Evolutionary conservation across 2,888 invertebrate species (phyloP).

Genomic region (Protophormia terraenovae): DNA sequence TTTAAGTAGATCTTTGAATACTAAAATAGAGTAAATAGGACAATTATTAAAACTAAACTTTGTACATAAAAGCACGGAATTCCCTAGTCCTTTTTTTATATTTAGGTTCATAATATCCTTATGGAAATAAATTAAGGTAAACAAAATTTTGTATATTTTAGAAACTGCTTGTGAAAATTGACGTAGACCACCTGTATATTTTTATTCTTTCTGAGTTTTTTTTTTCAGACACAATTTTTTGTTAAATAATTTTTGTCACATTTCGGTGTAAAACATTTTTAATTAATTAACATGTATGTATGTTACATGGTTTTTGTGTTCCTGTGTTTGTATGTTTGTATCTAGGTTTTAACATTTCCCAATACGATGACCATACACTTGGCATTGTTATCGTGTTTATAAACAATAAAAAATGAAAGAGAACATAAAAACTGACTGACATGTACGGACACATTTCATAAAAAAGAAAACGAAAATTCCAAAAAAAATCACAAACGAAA

Average conservation of each 20-base stretch:
- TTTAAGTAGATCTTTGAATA: no score
- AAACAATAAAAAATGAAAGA: conserved; percentile 7
- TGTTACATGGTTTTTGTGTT: background rate
- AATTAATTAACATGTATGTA: conserved; percentile 10
- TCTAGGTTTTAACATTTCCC: background rate
- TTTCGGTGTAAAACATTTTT: background rate
- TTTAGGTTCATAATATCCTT: no score
- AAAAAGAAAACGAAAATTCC: background rate
- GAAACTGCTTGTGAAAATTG: no score
- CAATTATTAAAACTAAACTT: no score
- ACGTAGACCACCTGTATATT: no score
- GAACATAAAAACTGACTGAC: background rate
- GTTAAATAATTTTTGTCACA: background rate
- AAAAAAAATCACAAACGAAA: background rate
- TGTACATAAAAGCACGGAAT: no score
- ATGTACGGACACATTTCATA: background rate
- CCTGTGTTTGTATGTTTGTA: background rate
- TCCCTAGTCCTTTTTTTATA: no score
- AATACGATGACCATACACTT: conserved; percentile 45
- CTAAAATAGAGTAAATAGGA: no score
- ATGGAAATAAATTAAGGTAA: no score
- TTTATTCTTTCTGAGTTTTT: no score
- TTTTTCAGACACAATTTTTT: background rate
- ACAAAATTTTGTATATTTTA: no score
- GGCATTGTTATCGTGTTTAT: conserved; percentile 45